phyloP scores from a whole-genome alignment of 2,797 vertebrate genomes.

The Brotula barbata region DNA sequence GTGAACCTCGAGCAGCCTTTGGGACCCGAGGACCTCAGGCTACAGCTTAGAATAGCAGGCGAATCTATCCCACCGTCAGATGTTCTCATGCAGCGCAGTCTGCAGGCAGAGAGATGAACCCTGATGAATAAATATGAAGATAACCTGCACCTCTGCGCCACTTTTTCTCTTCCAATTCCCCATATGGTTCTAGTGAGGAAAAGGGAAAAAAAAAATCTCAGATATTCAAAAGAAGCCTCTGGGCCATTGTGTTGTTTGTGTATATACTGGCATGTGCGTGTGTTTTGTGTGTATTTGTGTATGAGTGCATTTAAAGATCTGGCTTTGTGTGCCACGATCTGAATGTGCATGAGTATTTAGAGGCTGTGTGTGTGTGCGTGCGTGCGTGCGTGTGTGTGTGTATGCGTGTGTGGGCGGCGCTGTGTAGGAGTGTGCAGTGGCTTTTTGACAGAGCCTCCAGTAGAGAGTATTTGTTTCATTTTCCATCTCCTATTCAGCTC shows the following conservation, averaged over 20 bases:
- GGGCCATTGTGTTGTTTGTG: conserved; percentile 62
- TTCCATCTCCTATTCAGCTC: conserved; percentile 62
- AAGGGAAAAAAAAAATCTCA: conserved; percentile 35
- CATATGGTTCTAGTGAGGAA: conserved; percentile 69
- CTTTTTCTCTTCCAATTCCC: conserved; percentile 58
- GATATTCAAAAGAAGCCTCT: conserved; percentile 66
- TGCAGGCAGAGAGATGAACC: conserved; percentile 64
- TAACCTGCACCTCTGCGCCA: conserved; percentile 72
- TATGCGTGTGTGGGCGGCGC: conserved; percentile 57
- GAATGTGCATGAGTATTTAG: conserved; percentile 54
- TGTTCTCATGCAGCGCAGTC: conserved; percentile 62
- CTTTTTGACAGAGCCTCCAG: conserved; percentile 78
- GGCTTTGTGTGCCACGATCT: conserved; percentile 63
- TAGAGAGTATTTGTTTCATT: conserved; percentile 74
- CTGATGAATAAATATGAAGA: conserved; percentile 82
- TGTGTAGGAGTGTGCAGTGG: conserved; percentile 74
- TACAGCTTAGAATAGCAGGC: conserved; percentile 66
- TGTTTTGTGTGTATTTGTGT: conserved; percentile 26
- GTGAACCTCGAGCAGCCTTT: conserved; percentile 33
- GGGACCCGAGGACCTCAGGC: conserved; percentile 50
- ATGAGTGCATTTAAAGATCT: conserved; percentile 30
- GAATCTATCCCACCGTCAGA: conserved; percentile 62
- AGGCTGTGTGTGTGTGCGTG: neutral
- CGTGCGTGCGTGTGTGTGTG: conserved; percentile 19
- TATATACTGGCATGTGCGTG: conserved; percentile 16